Percentiles rank a stretch among this genome's conserved stretches.
phyloP scores from a whole-genome alignment of 1,140 invertebrate species.

The Geopemphigus sp. region DNA sequence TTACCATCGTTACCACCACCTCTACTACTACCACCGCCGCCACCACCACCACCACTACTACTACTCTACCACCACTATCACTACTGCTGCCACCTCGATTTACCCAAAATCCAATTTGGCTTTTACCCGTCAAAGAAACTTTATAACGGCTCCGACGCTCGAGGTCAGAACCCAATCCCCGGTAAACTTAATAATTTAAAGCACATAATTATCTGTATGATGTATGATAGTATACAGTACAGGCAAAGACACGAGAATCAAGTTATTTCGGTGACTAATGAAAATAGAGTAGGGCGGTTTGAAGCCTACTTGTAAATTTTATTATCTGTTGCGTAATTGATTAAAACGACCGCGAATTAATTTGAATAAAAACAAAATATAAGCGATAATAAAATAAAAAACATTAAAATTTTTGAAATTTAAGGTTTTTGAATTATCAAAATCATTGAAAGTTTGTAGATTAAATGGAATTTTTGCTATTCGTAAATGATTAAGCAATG shows the following conservation, averaged over 20 bases:
- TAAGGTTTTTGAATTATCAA: no score
- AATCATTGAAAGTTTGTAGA: not conserved
- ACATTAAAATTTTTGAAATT: no score
- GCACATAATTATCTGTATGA: slow-evolving; percentile 32
- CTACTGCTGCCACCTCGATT: not conserved
- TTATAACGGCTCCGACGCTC: slow-evolving; percentile 37
- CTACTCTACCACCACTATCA: not conserved
- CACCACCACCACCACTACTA: not conserved
- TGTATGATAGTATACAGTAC: slow-evolving; percentile 1
- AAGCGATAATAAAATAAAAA: not conserved
- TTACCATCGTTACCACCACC: not conserved
- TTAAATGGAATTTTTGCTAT: not conserved
- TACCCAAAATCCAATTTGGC: slow-evolving; percentile 44
- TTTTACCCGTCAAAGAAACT: slow-evolving; percentile 47
- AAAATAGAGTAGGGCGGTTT: not conserved
- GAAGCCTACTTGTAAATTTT: not conserved
- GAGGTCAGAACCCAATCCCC: slow-evolving; percentile 38
- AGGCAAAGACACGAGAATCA: no score
- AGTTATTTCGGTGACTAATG: not conserved
- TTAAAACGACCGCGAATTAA: not conserved
- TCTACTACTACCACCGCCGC: not conserved
- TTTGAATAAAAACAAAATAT: not conserved
- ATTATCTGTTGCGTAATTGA: not conserved
- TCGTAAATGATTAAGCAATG: not conserved
- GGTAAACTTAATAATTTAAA: slow-evolving; percentile 46